phyloP scores from a whole-genome alignment of 92 coral and sea anemone genomes.

The Paramuricea clavata region DNA sequence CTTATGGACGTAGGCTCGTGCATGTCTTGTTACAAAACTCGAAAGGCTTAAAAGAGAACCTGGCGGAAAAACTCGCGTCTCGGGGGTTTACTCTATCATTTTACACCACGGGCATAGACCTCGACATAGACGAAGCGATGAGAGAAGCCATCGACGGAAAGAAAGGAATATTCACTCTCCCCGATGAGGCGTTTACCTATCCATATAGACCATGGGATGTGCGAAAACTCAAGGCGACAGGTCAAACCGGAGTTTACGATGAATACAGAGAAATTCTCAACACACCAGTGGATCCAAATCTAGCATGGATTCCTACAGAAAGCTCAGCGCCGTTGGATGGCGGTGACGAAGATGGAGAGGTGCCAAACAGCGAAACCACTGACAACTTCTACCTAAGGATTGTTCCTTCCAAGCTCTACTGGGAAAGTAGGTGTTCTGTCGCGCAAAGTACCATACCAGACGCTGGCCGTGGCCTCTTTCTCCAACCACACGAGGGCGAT shows the following conservation, averaged over 20 bases:
- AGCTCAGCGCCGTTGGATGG: no score
- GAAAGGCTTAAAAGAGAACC: background rate
- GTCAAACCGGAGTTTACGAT: no score
- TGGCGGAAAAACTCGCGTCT: background rate
- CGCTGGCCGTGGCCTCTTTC: background rate
- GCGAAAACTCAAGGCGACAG: no score
- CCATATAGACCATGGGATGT: constrained; percentile 15
- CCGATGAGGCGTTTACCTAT: constrained; percentile 2
- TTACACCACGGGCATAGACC: background rate
- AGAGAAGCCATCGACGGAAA: background rate
- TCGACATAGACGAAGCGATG: background rate
- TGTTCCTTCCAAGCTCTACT: background rate
- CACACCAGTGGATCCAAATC: no score
- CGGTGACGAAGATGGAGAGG: no score
- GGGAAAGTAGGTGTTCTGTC: background rate
- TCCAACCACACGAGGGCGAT: background rate
- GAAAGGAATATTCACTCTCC: background rate
- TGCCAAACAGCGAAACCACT: background rate
- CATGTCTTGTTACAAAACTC: background rate
- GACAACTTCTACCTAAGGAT: background rate
- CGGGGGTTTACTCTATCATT: background rate
- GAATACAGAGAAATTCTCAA: no score
- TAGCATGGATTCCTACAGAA: no score
- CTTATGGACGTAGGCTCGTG: background rate
- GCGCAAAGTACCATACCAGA: background rate